Percentiles rank a stretch among this genome's conserved stretches.
Conservation (phyloP, 2,797 vertebrate species). For the Sandelia bainsii region DNA sequence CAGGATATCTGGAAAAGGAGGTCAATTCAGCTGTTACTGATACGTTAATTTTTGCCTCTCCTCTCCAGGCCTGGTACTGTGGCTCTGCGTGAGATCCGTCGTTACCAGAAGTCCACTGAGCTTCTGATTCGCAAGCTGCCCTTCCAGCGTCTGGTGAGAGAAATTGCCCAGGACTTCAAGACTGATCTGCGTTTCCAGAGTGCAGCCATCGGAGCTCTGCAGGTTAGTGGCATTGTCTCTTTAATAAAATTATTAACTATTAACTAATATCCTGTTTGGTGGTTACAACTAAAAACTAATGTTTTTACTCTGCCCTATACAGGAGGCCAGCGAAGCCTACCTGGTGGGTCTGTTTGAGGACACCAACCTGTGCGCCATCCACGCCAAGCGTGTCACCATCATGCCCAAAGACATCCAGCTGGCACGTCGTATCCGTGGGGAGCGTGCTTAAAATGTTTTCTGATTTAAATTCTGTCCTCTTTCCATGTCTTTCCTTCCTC, state of each 20-base stretch:
- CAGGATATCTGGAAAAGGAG: neutral
- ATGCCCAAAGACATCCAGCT: constrained; percentile 94
- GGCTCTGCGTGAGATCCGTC: constrained; percentile 88
- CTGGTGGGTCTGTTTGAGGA: constrained; percentile 89
- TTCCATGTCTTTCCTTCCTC: constrained; percentile 60
- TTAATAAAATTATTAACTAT: too few species aligned
- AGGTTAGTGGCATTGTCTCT: constrained; percentile 67
- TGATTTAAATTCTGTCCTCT: constrained; percentile 55
- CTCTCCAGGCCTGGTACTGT: constrained; percentile 85
- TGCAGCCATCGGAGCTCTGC: constrained; percentile 88
- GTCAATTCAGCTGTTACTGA: neutral
- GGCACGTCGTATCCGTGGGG: constrained; percentile 89
- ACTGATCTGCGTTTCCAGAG: constrained; percentile 90
- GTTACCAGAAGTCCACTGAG: constrained; percentile 89
- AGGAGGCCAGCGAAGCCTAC: constrained; percentile 90
- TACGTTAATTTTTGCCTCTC: neutral
- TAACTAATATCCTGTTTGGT: neutral
- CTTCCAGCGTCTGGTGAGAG: constrained; percentile 89
- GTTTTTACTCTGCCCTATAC: constrained; percentile 38
- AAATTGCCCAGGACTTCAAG: constrained; percentile 90
- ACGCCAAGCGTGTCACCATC: constrained; percentile 91
- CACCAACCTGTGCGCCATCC: constrained; percentile 91
- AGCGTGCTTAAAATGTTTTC: constrained; percentile 82
- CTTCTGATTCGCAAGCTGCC: constrained; percentile 88
- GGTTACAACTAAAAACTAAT: neutral